These are phyloP conservation scores for Thereva nobilitata DNA, from an alignment of 2,888 invertebrate species.

Conservation along the genomic window DNA sequence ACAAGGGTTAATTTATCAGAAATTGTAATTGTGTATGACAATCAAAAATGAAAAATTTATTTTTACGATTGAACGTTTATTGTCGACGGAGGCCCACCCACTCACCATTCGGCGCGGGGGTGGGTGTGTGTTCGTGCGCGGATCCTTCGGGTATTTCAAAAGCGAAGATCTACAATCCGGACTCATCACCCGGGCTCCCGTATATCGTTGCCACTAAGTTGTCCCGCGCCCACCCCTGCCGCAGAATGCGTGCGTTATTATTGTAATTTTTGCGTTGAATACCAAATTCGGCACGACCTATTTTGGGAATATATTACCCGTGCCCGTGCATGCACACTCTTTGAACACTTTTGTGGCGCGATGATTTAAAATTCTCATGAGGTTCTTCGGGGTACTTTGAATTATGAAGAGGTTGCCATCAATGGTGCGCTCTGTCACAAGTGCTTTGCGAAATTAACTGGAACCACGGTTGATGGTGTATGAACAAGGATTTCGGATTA, in stretches of 20 bases:
- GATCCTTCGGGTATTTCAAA: neutral
- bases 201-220: too few species aligned
- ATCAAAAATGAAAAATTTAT: constrained; percentile 42
- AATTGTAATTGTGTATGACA: constrained; percentile 42
- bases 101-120: neutral
- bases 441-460: constrained; percentile 33
- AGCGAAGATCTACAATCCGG: neutral
- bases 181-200: too few species aligned
- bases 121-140: neutral
- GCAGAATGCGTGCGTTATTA: constrained; percentile 10
- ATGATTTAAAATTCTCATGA: constrained; percentile 37
- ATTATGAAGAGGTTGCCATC: constrained; percentile 32
- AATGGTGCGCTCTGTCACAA: constrained; percentile 26
- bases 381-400: constrained; percentile 29
- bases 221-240: neutral
- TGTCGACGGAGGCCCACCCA: constrained; percentile 5
- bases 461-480: constrained; percentile 19
- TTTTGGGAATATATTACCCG: constrained; percentile 19
- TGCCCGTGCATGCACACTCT: constrained; percentile 5
- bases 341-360: constrained; percentile 26
- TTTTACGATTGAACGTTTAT: constrained; percentile 42
- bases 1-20: constrained; percentile 39
- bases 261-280: constrained; percentile 35
- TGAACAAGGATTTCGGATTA: constrained; percentile 6
- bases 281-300: constrained; percentile 30